Evolutionary conservation across 1,140 invertebrate species (phyloP).

Genomic region (Ostrea denselamellosa): DNA sequence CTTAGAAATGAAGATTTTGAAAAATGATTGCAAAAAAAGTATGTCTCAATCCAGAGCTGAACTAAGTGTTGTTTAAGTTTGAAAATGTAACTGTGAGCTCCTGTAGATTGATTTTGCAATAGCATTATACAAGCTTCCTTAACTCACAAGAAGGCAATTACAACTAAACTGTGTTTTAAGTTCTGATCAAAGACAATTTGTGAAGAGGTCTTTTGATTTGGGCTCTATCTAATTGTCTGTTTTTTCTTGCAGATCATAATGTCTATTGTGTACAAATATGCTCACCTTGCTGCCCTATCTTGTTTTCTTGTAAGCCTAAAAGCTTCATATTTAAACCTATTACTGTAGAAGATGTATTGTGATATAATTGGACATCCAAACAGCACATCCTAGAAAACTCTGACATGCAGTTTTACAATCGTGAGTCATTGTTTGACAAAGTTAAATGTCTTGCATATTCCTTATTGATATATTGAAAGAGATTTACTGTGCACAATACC

Average conservation of each 20-base stretch:
- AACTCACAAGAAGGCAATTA: slow-evolving; percentile 2
- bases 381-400: slow-evolving; percentile 31
- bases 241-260: slow-evolving; percentile 2
- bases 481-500: slow-evolving; percentile 29
- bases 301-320: not conserved
- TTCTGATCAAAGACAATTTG: slow-evolving; percentile 1
- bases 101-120: not conserved
- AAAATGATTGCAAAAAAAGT: not conserved
- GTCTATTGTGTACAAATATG: slow-evolving; percentile 31
- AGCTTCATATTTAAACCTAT: slow-evolving; percentile 27
- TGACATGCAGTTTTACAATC: slow-evolving; percentile 32
- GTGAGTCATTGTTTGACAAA: slow-evolving; percentile 38
- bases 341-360: slow-evolving; percentile 14
- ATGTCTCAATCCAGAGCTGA: not conserved
- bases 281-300: slow-evolving; percentile 10
- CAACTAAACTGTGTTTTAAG: not conserved
- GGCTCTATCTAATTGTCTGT: slow-evolving; percentile 23
- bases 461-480: slow-evolving; percentile 37
- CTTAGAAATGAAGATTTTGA: slow-evolving; percentile 5
- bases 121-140: not conserved
- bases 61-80: not conserved
- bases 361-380: slow-evolving; percentile 25
- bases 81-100: not conserved
- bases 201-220: slow-evolving; percentile 34
- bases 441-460: slow-evolving; percentile 32